phyloP scores from a whole-genome alignment of 2,113 vertebrate species.

The Pyrgilauda ruficollis region DNA sequence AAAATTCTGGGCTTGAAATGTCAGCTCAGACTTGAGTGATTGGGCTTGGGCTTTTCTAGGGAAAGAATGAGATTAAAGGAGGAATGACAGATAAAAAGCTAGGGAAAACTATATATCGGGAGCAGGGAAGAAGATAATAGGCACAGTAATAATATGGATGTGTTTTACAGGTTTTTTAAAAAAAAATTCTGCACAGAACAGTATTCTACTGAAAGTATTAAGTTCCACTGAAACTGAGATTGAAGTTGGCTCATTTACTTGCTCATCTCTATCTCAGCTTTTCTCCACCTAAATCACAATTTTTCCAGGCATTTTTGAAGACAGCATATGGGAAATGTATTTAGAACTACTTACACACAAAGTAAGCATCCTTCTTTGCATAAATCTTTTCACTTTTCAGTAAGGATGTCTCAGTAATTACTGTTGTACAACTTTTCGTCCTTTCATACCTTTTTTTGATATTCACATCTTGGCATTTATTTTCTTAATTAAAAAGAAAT shows the following conservation, averaged over 20 bases:
- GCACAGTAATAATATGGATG: neutral
- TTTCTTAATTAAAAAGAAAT: neutral
- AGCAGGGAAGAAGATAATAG: neutral
- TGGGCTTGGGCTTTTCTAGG: neutral
- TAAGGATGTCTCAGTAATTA: neutral
- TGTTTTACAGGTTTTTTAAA: neutral
- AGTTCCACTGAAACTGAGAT: neutral
- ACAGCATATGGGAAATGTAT: neutral
- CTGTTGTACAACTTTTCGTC: neutral
- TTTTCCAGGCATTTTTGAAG: neutral
- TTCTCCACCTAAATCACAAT: neutral
- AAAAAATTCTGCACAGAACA: neutral
- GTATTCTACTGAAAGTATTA: neutral
- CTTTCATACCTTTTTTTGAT: neutral
- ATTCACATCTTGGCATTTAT: neutral
- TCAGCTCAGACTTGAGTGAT: neutral
- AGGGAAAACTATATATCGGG: neutral
- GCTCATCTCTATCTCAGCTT: neutral
- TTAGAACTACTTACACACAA: neutral
- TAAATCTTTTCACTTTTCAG: neutral
- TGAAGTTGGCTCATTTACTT: neutral
- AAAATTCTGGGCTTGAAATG: neutral
- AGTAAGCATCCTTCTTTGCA: neutral
- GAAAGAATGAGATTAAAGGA: neutral
- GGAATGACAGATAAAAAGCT: neutral